These are phyloP conservation scores for Ceratina calcarata DNA, from an alignment of 1,140 invertebrate genomes.

Conservation along the genomic window DNA sequence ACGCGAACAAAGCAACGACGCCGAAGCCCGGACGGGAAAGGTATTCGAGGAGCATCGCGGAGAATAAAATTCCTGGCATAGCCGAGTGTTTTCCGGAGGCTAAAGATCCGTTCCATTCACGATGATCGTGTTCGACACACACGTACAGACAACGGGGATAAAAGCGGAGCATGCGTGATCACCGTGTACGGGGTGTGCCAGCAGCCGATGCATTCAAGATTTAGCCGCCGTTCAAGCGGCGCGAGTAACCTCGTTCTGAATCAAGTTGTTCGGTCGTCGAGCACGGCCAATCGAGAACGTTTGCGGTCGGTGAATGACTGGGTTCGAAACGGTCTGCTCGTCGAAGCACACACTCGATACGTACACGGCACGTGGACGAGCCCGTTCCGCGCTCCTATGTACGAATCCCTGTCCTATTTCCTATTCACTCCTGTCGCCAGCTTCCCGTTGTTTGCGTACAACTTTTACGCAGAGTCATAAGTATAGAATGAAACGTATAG, in stretches of 20 bases:
- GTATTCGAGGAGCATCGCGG: too few relatives aligned
- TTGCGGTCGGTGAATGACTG: conserved; percentile 62
- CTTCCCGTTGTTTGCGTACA: too few relatives aligned
- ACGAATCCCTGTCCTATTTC: too few relatives aligned
- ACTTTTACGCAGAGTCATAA: too few relatives aligned
- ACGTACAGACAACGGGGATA: not conserved
- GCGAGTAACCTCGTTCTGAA: conserved; percentile 63
- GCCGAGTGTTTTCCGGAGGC: not conserved
- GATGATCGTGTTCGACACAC: not conserved
- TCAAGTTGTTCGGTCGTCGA: conserved; percentile 61
- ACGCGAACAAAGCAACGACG: too few relatives aligned
- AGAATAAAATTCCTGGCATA: too few relatives aligned
- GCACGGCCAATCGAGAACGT: conserved; percentile 61
- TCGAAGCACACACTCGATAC: conserved; percentile 63
- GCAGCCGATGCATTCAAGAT: conserved; percentile 50
- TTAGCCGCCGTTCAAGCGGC: conserved; percentile 44
- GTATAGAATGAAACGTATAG: too few relatives aligned
- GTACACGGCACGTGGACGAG: conserved; percentile 1
- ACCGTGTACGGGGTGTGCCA: conserved; percentile 7
- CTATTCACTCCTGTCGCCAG: too few relatives aligned
- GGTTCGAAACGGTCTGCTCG: conserved; percentile 54
- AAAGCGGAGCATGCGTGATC: conserved; percentile 51
- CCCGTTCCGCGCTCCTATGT: not conserved
- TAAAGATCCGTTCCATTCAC: conserved; percentile 44
- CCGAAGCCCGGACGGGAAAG: not conserved